A percentile compares a stretch with the other conserved stretches of the same genome.
Evolutionary conservation across 2,113 vertebrate species (phyloP).

Genomic region (Ptychochromis oligacanthus): DNA sequence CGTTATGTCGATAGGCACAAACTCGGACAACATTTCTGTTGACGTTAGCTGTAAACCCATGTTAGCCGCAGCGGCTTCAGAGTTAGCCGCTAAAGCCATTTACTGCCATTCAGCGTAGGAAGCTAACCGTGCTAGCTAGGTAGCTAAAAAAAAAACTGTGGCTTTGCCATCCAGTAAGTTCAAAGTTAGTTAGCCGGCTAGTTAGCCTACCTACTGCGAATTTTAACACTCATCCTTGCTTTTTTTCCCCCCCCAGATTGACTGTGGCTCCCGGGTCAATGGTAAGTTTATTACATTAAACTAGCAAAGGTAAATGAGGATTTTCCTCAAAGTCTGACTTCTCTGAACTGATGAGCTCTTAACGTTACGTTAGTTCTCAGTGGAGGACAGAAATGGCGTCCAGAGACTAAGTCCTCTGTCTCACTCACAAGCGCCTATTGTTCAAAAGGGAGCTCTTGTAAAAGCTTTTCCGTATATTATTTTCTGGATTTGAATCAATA

Average conservation of each 20-base stretch:
- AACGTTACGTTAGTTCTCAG: constrained; percentile 64
- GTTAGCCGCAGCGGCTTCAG: constrained; percentile 40
- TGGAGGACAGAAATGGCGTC: constrained; percentile 96
- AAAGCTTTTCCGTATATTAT: constrained; percentile 50
- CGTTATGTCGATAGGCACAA: no score
- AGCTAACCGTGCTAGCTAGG: constrained; percentile 50
- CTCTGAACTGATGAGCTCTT: constrained; percentile 28
- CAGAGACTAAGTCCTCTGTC: constrained; percentile 99
- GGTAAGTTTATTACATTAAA: constrained; percentile 83
- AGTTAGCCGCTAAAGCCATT: constrained; percentile 42
- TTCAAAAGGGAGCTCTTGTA: constrained; percentile 87
- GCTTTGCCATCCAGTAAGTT: constrained; percentile 71
- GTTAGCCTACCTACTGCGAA: constrained; percentile 44
- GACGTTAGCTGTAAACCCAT: constrained; percentile 20
- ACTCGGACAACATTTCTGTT: not conserved
- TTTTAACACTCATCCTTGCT: constrained; percentile 60
- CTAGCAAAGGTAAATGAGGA: rapidly evolving
- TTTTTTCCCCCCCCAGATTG: constrained; percentile 89
- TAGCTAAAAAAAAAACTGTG: constrained; percentile 58
- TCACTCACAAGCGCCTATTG: constrained; percentile 97
- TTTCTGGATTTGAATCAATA: not conserved
- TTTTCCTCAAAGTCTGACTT: constrained; percentile 1
- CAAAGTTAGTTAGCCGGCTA: constrained; percentile 79
- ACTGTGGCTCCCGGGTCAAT: constrained; percentile 89
- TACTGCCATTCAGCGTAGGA: constrained; percentile 16